These are phyloP conservation scores for Phragmatobia fuliginosa DNA, from an alignment of 2,888 invertebrate genomes.

Conservation along the genomic window DNA sequence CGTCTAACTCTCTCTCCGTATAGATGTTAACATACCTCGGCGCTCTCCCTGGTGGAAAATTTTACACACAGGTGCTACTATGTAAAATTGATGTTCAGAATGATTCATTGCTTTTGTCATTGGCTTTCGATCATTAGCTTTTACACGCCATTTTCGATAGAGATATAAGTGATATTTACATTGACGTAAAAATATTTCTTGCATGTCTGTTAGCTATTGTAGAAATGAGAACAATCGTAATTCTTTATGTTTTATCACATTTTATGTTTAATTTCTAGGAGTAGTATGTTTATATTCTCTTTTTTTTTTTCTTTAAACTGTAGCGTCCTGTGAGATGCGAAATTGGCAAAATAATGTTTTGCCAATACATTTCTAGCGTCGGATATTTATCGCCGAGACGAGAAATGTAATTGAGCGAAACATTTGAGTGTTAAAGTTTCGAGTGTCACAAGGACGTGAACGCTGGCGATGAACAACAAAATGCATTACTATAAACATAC, in stretches of 20 bases:
- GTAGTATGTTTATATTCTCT: conserved; percentile 15
- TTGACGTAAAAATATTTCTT: conserved; percentile 50
- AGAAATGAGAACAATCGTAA: conserved; percentile 36
- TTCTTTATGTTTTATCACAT: conserved; percentile 46
- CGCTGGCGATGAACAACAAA: conserved; percentile 64
- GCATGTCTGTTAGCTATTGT: conserved; percentile 57
- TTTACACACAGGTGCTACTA: conserved; percentile 70
- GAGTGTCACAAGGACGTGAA: conserved; percentile 43
- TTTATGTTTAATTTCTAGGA: conserved; percentile 33
- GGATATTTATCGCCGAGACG: background rate
- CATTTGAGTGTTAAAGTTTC: conserved; percentile 20
- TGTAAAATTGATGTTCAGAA: conserved; percentile 79
- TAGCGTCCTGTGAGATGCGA: conserved; percentile 24
- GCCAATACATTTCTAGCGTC: conserved; percentile 15
- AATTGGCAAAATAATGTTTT: conserved; percentile 16
- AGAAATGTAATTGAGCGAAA: conserved; percentile 7
- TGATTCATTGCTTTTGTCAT: conserved; percentile 67
- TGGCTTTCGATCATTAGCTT: conserved; percentile 70
- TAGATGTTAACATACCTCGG: conserved; percentile 54
- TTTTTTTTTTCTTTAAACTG: conserved; percentile 19
- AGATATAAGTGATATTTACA: conserved; percentile 53
- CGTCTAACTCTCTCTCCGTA: conserved; percentile 51
- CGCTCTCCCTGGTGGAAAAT: conserved; percentile 56
- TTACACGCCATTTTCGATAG: conserved; percentile 79
- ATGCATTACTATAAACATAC: conserved; percentile 61